Conservation (phyloP, 1,140 invertebrate genomes). For the Yoshiicerus persimilis region DNA sequence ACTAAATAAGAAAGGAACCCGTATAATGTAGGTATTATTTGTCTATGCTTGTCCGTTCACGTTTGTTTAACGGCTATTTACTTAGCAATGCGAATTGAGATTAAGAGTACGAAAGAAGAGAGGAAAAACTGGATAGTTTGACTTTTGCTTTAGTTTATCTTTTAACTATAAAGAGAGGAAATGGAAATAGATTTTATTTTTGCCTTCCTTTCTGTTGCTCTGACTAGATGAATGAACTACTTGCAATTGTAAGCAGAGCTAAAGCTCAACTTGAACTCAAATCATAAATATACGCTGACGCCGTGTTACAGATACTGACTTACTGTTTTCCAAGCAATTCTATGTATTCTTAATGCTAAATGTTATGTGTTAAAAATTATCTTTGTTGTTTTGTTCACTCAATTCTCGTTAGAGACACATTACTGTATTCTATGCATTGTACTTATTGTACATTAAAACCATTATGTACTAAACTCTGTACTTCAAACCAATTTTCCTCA, state of each 20-base stretch:
- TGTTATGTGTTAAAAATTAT: not conserved
- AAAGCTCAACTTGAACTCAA: constrained; percentile 3
- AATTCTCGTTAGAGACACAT: not conserved
- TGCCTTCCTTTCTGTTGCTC: not conserved
- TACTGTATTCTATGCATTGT: not conserved
- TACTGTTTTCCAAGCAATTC: no score
- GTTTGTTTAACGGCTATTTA: not conserved
- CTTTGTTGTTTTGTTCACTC: not conserved
- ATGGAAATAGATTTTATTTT: not conserved
- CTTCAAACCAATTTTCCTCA: not conserved
- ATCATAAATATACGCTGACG: not conserved
- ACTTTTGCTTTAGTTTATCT: not conserved
- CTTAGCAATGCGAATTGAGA: not conserved
- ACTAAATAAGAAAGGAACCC: not conserved
- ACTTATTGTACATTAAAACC: not conserved
- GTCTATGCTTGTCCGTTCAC: not conserved
- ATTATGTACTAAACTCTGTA: not conserved
- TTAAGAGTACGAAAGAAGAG: not conserved
- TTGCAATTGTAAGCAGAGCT: no score
- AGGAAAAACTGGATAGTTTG: not conserved
- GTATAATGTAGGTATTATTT: not conserved
- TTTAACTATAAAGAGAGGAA: not conserved
- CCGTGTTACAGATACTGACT: not conserved
- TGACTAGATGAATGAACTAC: not conserved
- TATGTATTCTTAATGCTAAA: not conserved